Percentiles rank a stretch among this genome's conserved stretches.
Conservation (phyloP, 2,888 invertebrate species). For the Atrina japonica region DNA sequence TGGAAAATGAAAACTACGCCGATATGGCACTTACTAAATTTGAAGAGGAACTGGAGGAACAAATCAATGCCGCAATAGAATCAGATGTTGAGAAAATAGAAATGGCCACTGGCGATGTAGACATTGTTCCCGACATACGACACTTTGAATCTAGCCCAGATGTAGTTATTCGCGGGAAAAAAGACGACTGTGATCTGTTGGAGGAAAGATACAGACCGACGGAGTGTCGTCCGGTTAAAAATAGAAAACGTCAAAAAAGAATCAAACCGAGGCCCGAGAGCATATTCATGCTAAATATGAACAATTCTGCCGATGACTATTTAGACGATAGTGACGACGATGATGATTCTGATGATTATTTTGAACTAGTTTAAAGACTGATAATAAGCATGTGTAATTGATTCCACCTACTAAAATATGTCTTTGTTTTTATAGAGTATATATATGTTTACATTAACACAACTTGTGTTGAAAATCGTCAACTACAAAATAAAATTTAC, state of each 20-base stretch:
- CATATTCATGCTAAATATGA: no score
- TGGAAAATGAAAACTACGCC: not conserved
- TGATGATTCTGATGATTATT: no score
- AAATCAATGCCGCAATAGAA: not conserved
- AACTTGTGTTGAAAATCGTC: no score
- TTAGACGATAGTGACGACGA: no score
- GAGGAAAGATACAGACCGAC: constrained; percentile 7
- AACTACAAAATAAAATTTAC: no score
- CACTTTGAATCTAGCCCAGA: constrained; percentile 6
- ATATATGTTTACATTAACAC: no score
- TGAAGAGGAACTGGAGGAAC: not conserved
- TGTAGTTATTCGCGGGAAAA: constrained; percentile 8
- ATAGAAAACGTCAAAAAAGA: not conserved
- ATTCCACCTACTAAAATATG: no score
- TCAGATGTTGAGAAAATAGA: not conserved
- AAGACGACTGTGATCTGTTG: not conserved
- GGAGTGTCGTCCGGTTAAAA: not conserved
- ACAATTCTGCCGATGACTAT: no score
- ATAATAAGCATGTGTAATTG: no score
- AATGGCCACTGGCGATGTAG: not conserved
- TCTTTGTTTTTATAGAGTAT: no score
- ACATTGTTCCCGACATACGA: constrained; percentile 2
- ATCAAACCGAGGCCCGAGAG: no score
- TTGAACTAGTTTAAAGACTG: no score
- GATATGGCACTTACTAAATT: not conserved